Percentiles rank a stretch among this genome's conserved stretches.
Conservation (phyloP, 2,797 vertebrate genomes). For the Dromococcyx pavoninus region DNA sequence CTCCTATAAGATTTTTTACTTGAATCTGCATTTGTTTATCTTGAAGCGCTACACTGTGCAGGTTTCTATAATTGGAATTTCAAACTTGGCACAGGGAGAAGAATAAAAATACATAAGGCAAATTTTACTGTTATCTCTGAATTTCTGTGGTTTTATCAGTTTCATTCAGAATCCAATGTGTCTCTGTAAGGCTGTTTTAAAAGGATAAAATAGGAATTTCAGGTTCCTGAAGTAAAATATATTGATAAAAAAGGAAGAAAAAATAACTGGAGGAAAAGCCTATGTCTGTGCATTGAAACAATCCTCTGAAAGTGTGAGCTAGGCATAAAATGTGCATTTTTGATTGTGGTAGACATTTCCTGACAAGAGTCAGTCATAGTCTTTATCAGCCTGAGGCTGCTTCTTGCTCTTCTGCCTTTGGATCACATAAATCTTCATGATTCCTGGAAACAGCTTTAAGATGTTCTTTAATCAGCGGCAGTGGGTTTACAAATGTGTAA, state of each 20-base stretch:
- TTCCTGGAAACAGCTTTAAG: background rate
- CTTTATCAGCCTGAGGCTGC: background rate
- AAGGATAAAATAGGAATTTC: background rate
- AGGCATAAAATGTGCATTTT: background rate
- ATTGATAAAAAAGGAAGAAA: background rate
- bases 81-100: background rate
- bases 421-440: background rate
- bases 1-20: constrained; percentile 21
- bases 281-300: background rate
- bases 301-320: background rate
- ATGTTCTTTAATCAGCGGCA: background rate
- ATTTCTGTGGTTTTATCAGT: background rate
- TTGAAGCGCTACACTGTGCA: constrained; percentile 18
- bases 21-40: constrained; percentile 24
- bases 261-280: background rate
- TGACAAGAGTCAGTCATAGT: background rate
- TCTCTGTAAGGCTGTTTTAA: background rate
- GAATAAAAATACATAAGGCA: background rate
- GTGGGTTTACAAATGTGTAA: background rate
- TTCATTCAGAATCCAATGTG: background rate
- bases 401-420: background rate
- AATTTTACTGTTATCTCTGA: background rate
- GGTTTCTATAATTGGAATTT: constrained; percentile 50
- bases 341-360: background rate
- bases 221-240: background rate